Evolutionary conservation across 2,797 vertebrate genomes (phyloP).

Genomic region (Platyrinchus mystaceus): DNA sequence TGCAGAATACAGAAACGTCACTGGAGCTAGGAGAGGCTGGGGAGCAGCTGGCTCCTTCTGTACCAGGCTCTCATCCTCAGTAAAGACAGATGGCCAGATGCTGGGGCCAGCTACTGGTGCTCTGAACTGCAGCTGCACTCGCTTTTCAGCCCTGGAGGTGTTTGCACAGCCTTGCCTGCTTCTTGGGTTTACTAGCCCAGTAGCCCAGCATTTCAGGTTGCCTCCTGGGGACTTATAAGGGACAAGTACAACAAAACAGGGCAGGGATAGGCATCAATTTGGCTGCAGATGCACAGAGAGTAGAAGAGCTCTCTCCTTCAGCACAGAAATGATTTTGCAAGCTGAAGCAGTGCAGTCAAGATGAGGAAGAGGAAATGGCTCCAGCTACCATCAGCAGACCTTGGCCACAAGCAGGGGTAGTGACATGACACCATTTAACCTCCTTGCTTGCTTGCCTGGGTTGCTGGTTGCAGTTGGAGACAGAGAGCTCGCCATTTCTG

Average conservation of each 20-base stretch:
- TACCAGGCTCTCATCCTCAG: not conserved
- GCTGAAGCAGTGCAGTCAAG: not conserved
- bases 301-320: not conserved
- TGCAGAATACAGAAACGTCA: not conserved
- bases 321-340: not conserved
- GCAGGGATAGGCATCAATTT: not conserved
- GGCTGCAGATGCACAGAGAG: not conserved
- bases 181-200: not conserved
- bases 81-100: not conserved
- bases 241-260: not conserved
- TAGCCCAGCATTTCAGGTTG: not conserved
- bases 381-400: not conserved
- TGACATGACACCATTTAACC: not conserved
- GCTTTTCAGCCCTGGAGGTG: not conserved
- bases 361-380: not conserved
- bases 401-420: not conserved
- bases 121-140: not conserved
- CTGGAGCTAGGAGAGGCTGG: not conserved
- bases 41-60: accelerated
- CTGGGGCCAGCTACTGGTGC: not conserved
- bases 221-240: not conserved
- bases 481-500: not conserved
- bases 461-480: not conserved
- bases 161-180: not conserved
- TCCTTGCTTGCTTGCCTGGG: not conserved